phyloP scores from a whole-genome alignment of 2,797 vertebrate species.

The Scleropages formosus region DNA sequence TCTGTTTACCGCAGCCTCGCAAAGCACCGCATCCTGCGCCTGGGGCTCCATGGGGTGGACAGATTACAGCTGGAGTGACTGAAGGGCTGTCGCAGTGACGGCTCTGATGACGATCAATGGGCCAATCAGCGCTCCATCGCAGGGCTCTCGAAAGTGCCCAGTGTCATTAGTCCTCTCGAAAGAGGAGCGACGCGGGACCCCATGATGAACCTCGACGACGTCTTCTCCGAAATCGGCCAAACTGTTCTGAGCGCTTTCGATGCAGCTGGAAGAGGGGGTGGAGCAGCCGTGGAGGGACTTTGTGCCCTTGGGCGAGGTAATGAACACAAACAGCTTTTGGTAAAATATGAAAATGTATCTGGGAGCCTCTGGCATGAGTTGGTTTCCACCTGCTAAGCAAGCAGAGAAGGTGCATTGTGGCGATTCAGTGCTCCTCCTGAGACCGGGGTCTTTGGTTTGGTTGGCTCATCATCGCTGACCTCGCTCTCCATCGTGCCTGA shows the following conservation, averaged over 20 bases:
- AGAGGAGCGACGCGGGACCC: not conserved
- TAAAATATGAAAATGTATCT: not conserved
- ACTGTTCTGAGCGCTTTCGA: not conserved
- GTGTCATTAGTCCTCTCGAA: conserved; percentile 7
- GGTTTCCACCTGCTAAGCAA: no score
- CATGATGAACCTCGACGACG: conserved; percentile 6
- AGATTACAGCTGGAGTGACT: not conserved
- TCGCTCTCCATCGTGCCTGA: not conserved
- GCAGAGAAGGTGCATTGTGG: no score
- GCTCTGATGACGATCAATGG: not conserved
- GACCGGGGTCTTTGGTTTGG: not conserved
- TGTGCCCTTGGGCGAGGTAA: not conserved
- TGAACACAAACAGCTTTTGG: not conserved
- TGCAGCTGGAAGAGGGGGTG: not conserved
- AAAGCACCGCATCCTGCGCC: not conserved
- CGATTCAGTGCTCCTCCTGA: not conserved
- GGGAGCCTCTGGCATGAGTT: not conserved
- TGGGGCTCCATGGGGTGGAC: not conserved
- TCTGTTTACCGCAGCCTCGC: no score
- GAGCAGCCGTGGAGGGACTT: not conserved
- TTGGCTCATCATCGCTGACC: not conserved
- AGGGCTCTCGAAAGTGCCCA: conserved; percentile 4
- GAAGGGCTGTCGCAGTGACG: not conserved
- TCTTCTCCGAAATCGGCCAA: not conserved
- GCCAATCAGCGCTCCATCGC: not conserved